Base-by-base conservation (phyloP, 2,888 invertebrate species). In the Coenonympha arcania region DNA sequence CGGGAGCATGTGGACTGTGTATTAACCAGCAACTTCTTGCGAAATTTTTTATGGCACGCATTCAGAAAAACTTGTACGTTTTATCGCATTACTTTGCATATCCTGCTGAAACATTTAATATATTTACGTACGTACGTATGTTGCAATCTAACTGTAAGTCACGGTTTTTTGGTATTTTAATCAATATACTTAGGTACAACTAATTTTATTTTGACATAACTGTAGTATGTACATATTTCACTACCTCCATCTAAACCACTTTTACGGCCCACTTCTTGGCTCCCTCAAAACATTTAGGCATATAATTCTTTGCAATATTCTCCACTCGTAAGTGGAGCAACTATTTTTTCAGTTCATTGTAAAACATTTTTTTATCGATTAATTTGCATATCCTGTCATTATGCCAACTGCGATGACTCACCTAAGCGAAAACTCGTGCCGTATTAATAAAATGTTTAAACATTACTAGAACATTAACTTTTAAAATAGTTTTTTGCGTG, bases 1-100 rank as follows among this genome's bases (percentile, higher is more conserved):
- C 26, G 44, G 37, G 39, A 50, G 43, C 50, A 53, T 50, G 50
- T 43, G 50, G 42, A 47, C 36, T 22, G 19, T 42, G 50, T 46
- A 50, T 53, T 50, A 50, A 53, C 49, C 20, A 30, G 44, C 31
- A 20, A 26, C 15, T 43, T 22, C 31, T 15, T 20, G 43, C 13
- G 42, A 41, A 26, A 41, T 41, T 11, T 19, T 18, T 6, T 41
- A 30, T 18, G 18, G 26, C 18, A 41, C 18, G 11, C 28, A 11
- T 6, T 11, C 18, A 18, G 28, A 30, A 41, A 41, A 18, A 28
- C 9, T 16, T 16, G 40, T 15, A 18, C 37, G 22, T 15, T 28
- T 41, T 41, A 41, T 37, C 37, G 4, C 8, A 8, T 1, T 22
- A 9, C 11, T 37, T 37, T 37, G 13, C 39, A 22, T 24, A 24